Percentiles rank a stretch among this genome's conserved stretches.
Conservation (phyloP, 2,888 invertebrate genomes). For the Trissolcus brochymenae region DNA sequence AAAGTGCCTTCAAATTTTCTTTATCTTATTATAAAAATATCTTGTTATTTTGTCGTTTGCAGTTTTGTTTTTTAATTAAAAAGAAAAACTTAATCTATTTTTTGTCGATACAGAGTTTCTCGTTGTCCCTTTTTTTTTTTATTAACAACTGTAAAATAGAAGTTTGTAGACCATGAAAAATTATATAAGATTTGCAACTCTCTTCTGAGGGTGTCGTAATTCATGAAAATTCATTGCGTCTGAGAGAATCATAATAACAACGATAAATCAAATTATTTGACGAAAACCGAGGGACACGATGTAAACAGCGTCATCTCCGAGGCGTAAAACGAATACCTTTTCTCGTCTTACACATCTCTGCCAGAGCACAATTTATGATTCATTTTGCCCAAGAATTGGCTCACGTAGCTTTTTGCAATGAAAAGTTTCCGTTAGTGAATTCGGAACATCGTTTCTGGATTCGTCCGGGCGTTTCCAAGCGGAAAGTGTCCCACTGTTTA, state of each 20-base stretch:
- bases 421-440: slow-evolving; percentile 53
- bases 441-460: slow-evolving; percentile 39
- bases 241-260: slow-evolving; percentile 32
- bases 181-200: too few relatives aligned
- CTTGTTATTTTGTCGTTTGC: too few relatives aligned
- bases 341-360: slow-evolving; percentile 40
- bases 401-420: slow-evolving; percentile 51
- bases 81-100: too few relatives aligned
- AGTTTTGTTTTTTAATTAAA: too few relatives aligned
- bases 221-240: slow-evolving; percentile 16
- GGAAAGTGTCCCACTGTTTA: slow-evolving; percentile 62
- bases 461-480: slow-evolving; percentile 6
- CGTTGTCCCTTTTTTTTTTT: too few relatives aligned
- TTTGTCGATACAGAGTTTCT: too few relatives aligned
- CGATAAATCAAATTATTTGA: slow-evolving; percentile 46
- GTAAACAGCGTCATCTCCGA: slow-evolving; percentile 45
- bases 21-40: slow-evolving; percentile 10
- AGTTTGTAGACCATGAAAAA: too few relatives aligned
- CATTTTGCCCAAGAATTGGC: slow-evolving; percentile 53
- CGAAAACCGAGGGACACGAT: slow-evolving; percentile 17
- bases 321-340: slow-evolving; percentile 38
- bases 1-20: slow-evolving; percentile 7
- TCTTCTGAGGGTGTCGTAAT: slow-evolving; percentile 8
- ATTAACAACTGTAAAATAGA: too few relatives aligned
- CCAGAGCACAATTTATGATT: slow-evolving; percentile 39